These are phyloP conservation scores for Peromyscus leucopus DNA, from an alignment of 2,113 vertebrate species.

Conservation along the genomic window DNA sequence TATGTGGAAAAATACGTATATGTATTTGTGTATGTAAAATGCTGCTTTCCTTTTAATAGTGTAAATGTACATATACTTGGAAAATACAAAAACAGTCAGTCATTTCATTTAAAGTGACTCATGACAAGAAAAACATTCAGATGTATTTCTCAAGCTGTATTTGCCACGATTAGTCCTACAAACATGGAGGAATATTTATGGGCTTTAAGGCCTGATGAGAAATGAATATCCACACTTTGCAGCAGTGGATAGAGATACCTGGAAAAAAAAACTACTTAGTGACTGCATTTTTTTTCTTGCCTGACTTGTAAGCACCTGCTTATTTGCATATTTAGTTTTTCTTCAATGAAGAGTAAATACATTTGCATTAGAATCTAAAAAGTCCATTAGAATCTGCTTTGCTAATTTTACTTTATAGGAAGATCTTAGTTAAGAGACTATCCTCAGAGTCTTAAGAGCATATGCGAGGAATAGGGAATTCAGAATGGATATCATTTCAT, in stretches of 20 bases:
- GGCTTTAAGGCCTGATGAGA: background rate
- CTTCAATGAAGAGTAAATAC: background rate
- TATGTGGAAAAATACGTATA: background rate
- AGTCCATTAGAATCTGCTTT: background rate
- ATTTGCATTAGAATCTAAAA: background rate
- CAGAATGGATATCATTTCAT: background rate
- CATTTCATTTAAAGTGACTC: background rate
- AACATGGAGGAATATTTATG: background rate
- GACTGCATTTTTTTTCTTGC: background rate
- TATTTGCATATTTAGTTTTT: background rate
- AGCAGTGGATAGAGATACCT: background rate
- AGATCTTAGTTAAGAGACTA: background rate
- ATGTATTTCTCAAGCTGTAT: background rate
- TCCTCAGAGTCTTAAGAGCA: background rate
- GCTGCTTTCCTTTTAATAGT: background rate
- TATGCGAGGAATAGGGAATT: background rate
- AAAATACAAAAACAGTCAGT: constrained; percentile 26
- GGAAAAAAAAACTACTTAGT: background rate
- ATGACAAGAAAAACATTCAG: background rate
- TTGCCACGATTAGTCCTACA: background rate
- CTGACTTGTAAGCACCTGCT: background rate
- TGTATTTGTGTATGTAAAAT: background rate
- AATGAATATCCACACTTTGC: background rate
- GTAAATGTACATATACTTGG: constrained; percentile 68
- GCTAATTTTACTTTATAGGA: background rate